These are phyloP conservation scores for Tribolium castaneum DNA, from an alignment of 1,140 invertebrate species.

Conservation along the genomic window DNA sequence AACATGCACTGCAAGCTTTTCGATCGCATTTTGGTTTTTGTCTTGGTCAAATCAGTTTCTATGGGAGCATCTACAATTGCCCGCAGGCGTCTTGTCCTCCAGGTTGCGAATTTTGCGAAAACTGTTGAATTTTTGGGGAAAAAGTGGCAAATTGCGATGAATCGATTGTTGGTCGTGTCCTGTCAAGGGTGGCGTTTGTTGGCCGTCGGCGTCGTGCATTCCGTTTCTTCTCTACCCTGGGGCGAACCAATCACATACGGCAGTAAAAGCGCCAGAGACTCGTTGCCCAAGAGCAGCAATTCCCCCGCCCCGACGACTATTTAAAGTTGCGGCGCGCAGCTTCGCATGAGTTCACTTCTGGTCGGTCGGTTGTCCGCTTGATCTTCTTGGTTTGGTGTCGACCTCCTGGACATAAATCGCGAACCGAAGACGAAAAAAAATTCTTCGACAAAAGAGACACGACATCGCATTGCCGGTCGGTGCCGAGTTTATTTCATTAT, in stretches of 20 bases:
- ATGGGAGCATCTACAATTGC: no score
- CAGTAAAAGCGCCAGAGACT: slow-evolving; percentile 50
- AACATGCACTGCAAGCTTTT: no score
- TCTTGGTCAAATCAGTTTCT: no score
- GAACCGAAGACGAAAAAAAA: slow-evolving; percentile 43
- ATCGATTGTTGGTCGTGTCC: background rate
- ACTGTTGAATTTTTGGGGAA: background rate
- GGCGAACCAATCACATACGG: slow-evolving; percentile 56
- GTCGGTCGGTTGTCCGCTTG: slow-evolving; percentile 56
- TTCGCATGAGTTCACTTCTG: slow-evolving; percentile 61
- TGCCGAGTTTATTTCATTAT: background rate
- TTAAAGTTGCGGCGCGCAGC: slow-evolving; percentile 59
- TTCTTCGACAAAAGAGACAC: slow-evolving; percentile 4
- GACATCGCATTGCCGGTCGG: background rate
- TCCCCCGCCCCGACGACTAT: slow-evolving; percentile 58
- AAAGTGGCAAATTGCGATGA: background rate
- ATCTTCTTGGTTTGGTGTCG: slow-evolving; percentile 46
- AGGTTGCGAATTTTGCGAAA: no score
- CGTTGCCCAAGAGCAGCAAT: slow-evolving; percentile 52
- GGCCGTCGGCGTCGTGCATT: slow-evolving; percentile 42
- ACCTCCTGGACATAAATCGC: slow-evolving; percentile 40
- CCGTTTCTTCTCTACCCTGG: slow-evolving; percentile 57
- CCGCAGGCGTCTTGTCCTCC: no score
- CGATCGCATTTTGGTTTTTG: no score
- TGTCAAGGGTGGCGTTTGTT: slow-evolving; percentile 17